Percentiles rank a stretch among this genome's conserved stretches.
Evolutionary conservation across 2,797 vertebrate genomes (phyloP).

Genomic region (Coranthus polyacanthus): DNA sequence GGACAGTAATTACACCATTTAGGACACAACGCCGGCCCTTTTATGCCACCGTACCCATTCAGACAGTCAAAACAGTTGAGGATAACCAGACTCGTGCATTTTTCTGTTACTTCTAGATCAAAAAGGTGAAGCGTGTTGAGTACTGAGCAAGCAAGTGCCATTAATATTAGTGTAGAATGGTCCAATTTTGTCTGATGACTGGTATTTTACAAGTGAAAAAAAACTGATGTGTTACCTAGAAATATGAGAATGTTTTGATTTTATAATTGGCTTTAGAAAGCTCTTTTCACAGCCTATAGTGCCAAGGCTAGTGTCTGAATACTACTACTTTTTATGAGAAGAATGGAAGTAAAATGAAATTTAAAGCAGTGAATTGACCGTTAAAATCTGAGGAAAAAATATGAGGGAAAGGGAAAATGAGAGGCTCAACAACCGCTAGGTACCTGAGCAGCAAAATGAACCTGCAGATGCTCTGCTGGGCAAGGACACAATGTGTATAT

Average conservation of each 20-base stretch:
- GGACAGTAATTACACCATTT: slow-evolving; percentile 51
- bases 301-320: too few relatives aligned
- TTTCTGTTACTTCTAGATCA: background rate
- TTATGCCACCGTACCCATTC: slow-evolving; percentile 8
- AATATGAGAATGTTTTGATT: too few relatives aligned
- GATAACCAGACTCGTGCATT: background rate
- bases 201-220: too few relatives aligned
- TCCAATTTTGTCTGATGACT: background rate
- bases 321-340: too few relatives aligned
- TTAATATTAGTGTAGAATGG: background rate
- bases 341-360: too few relatives aligned
- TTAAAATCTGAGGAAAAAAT: too few relatives aligned
- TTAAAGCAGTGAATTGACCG: background rate
- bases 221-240: too few relatives aligned
- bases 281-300: too few relatives aligned
- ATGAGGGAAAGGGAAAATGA: background rate
- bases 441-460: background rate
- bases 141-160: background rate
- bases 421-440: background rate
- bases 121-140: slow-evolving; percentile 34
- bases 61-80: slow-evolving; percentile 16
- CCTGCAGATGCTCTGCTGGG: background rate
- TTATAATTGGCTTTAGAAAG: too few relatives aligned
- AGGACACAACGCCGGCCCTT: slow-evolving; percentile 32
- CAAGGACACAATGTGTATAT: background rate